Evolutionary conservation across 2,797 vertebrate genomes (phyloP), one percentile per base, ranked within the genome.

Genomic region (Carduelis carduelis): DNA sequence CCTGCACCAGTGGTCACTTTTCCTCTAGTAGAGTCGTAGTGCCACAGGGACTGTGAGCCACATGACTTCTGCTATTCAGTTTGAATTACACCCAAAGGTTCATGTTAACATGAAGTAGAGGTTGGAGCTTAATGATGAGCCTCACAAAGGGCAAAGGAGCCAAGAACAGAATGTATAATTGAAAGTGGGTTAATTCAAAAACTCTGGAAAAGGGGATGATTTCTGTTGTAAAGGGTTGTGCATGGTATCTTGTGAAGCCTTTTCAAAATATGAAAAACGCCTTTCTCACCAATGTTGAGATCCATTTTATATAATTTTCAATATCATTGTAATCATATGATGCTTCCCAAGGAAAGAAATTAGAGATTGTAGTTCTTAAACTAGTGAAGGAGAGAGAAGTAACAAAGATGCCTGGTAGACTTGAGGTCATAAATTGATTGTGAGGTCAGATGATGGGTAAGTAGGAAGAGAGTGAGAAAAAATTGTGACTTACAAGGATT

Each of bases 371-470:
- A 83, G 75, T 83, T 87, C 83, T 87, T 89, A 82, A 85, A 56
- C 50, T 61, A 87, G 75, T 82, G 60, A 22, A 88, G 46, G 50
- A 87, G 64, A 87, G 85, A 93, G 60, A 70, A 68, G 72, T 88
- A 78, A 56, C 44, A 92, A 75, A 92, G 46, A 83, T 92, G 35
- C 66, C 24, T 77, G 30, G 49, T 91, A 88, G 85, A 80, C n/a
- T 82, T 37, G 27, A 92, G 28, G 59, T 87, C 26, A 61, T 83
- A 85, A 94, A n/a, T 66, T 72, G 57, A 3, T 89, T 85, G 63
- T 72, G 44, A 87, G 89, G 78, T 93, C 90, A 89, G 85, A 80
- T 96, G 63, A 91, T 89, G 90, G 64, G 47, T 85, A 87, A 91
- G 56, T 74, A 74, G 60, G 64, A 95, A 23, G 47, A 93, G 28